Conservation (phyloP, 2,888 invertebrate species). For the Limenitis camilla region DNA sequence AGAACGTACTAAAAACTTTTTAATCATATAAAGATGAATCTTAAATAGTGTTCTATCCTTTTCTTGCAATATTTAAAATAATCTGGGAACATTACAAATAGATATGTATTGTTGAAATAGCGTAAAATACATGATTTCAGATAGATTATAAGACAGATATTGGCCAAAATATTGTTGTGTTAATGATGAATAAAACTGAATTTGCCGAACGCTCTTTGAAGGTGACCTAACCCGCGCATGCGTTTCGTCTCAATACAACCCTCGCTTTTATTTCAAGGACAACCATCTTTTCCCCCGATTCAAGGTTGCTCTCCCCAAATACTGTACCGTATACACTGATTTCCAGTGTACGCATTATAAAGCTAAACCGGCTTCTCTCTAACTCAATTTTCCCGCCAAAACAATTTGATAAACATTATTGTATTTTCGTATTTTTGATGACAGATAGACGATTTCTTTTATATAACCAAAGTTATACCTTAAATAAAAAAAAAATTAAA, state of each 20-base stretch:
- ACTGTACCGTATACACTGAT: constrained; percentile 25
- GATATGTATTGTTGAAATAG: background rate
- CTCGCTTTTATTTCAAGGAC: constrained; percentile 30
- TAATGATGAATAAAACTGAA: no score
- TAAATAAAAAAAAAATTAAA: no score
- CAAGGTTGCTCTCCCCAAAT: constrained; percentile 30
- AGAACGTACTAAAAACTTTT: no score
- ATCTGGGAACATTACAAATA: no score
- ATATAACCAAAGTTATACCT: no score
- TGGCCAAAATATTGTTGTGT: background rate
- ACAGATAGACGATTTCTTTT: no score
- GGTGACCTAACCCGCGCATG: constrained; percentile 36
- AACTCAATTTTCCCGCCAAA: background rate
- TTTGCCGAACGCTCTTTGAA: no score
- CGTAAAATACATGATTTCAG: background rate
- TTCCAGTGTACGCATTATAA: constrained; percentile 28
- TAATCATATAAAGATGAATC: no score
- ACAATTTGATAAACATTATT: background rate
- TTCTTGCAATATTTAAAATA: no score
- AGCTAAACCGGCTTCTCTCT: constrained; percentile 32
- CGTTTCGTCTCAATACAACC: constrained; percentile 31
- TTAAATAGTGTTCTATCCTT: no score
- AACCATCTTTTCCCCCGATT: constrained; percentile 26
- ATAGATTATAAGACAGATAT: background rate
- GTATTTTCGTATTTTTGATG: no score